Conservation (phyloP, 2,888 invertebrate species). For the Cataglyphis cursor region DNA sequence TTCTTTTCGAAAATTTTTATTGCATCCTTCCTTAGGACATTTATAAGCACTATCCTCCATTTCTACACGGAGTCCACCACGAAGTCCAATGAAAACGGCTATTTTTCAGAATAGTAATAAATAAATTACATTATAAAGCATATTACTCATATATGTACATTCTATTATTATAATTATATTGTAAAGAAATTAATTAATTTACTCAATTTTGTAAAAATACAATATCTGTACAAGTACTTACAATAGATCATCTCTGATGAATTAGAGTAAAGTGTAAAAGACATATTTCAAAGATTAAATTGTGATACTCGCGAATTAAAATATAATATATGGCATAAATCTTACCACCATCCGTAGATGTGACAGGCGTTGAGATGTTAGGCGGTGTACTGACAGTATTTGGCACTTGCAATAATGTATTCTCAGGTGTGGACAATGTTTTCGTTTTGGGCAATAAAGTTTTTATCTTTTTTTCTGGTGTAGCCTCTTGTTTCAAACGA, state of each 20-base stretch:
- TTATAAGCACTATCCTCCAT: conserved; percentile 90
- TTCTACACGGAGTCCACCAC: conserved; percentile 87
- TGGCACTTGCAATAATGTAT: conserved; percentile 56
- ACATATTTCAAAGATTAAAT: conserved; percentile 38
- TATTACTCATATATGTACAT: not conserved
- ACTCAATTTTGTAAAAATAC: conserved; percentile 25
- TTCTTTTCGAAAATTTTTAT: conserved; percentile 96
- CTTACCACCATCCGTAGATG: conserved; percentile 81
- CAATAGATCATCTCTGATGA: conserved; percentile 80
- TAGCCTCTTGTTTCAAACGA: conserved; percentile 74
- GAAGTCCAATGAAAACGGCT: conserved; percentile 81
- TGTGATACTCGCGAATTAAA: not conserved
- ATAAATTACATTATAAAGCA: conserved; percentile 1
- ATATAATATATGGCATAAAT: not conserved
- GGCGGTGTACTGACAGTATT: conserved; percentile 57
- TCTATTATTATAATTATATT: conserved; percentile 74
- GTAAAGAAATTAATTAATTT: conserved; percentile 88
- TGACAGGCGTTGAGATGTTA: conserved; percentile 65
- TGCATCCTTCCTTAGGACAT: conserved; percentile 94
- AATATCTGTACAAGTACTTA: conserved; percentile 71
- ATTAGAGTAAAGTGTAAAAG: conserved; percentile 37
- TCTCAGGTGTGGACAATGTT: conserved; percentile 65
- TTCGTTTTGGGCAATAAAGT: conserved; percentile 84
- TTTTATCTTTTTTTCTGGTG: conserved; percentile 83
- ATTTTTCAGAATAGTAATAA: conserved; percentile 88